These are phyloP conservation scores for Loris lydekkerianus DNA, from an alignment of 2,797 vertebrate genomes.

Conservation along the genomic window DNA sequence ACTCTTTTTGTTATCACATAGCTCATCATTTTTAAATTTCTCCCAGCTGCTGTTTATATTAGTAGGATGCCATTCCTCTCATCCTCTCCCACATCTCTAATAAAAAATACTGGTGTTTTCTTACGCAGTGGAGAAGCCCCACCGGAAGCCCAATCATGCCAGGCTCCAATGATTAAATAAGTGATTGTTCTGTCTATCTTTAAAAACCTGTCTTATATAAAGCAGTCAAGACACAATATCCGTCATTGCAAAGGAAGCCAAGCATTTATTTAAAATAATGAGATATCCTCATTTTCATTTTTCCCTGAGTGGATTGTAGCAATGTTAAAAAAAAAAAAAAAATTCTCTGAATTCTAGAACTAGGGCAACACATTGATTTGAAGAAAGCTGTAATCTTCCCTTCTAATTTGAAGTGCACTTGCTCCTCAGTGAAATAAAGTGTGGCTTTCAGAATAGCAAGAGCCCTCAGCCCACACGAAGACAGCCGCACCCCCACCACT, in stretches of 20 bases:
- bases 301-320: constrained; percentile 64
- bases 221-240: constrained; percentile 50
- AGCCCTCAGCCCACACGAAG: constrained; percentile 49
- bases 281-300: constrained; percentile 77
- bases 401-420: constrained; percentile 73
- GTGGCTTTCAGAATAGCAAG: constrained; percentile 67
- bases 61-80: constrained; percentile 58
- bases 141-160: not conserved
- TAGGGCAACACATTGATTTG: constrained; percentile 73
- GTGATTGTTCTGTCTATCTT: constrained; percentile 51
- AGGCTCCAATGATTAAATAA: constrained; percentile 57
- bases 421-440: constrained; percentile 38
- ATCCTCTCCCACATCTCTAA: constrained; percentile 61
- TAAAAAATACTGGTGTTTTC: constrained; percentile 50
- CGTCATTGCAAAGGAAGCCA: constrained; percentile 63
- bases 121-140: constrained; percentile 55
- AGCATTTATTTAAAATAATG: constrained; percentile 79
- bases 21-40: constrained; percentile 75
- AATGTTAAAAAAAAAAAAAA: constrained; percentile 52
- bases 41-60: constrained; percentile 69
- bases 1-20: constrained; percentile 51
- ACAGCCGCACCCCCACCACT: not conserved
- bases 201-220: constrained; percentile 58
- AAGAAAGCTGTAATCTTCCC: constrained; percentile 74
- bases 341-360: constrained; percentile 74